Conservation (phyloP, 2,113 vertebrate species). For the Sebastes fasciatus region DNA sequence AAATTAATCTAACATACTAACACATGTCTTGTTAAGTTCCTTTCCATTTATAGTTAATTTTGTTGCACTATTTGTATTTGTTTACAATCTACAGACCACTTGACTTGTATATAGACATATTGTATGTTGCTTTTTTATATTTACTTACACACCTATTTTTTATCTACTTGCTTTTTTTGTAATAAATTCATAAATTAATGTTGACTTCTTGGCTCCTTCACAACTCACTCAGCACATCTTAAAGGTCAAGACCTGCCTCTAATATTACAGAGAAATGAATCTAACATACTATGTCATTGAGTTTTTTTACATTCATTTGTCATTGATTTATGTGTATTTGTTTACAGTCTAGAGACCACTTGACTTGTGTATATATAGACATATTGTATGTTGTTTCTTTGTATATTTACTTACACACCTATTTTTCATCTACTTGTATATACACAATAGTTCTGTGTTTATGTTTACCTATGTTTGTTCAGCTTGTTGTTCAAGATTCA, state of each 20-base stretch:
- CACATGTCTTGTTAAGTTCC: no score
- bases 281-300: not conserved
- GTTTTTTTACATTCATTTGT: no score
- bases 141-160: not conserved
- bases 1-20: not conserved
- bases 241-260: not conserved
- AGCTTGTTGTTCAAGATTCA: not conserved
- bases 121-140: not conserved
- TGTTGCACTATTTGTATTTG: not conserved
- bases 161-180: not conserved
- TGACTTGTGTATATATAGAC: no score
- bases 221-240: not conserved
- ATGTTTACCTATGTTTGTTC: no score
- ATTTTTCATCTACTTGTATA: not conserved
- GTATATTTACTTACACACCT: not conserved
- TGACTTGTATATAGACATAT: no score
- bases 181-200: not conserved
- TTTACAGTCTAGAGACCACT: no score
- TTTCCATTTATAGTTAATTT: no score
- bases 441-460: not conserved
- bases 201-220: slow-evolving; percentile 12
- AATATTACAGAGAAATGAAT: not conserved
- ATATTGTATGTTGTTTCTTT: no score
- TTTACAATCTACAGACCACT: not conserved
- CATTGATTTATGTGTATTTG: no score